phyloP scores from a whole-genome alignment of 2,888 invertebrate genomes.

The Taenaris catops region DNA sequence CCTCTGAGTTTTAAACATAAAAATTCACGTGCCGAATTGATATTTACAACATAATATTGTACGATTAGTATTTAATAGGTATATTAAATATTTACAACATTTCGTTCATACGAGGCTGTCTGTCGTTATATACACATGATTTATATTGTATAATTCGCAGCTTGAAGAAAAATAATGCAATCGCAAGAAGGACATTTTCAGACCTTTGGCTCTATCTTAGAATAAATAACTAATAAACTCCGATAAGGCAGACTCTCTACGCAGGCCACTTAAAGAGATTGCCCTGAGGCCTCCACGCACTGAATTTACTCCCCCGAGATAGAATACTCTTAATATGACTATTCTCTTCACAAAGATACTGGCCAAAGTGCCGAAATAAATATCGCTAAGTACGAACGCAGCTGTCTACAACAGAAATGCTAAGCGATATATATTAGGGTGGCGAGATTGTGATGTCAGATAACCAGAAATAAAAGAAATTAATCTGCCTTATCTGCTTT shows the following conservation, averaged over 20 bases:
- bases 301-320: constrained; percentile 45
- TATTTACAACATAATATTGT: too few relatives aligned
- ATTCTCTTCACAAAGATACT: constrained; percentile 49
- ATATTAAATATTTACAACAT: too few relatives aligned
- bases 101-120: too few relatives aligned
- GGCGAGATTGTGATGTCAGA: constrained; percentile 21
- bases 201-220: constrained; percentile 38
- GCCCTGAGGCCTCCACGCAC: constrained; percentile 47
- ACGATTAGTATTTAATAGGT: too few relatives aligned
- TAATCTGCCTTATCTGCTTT: constrained; percentile 21
- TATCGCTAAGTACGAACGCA: constrained; percentile 46
- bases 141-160: constrained; percentile 8
- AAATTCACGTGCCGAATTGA: too few relatives aligned
- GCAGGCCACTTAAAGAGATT: constrained; percentile 70
- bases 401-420: constrained; percentile 31
- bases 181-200: constrained; percentile 47
- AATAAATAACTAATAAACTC: constrained; percentile 72
- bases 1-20: too few relatives aligned
- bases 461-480: constrained; percentile 25
- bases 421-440: constrained; percentile 26
- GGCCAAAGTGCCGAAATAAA: constrained; percentile 55
- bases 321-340: constrained; percentile 59
- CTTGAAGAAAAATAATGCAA: constrained; percentile 43
- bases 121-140: constrained; percentile 17
- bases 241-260: constrained; percentile 49